phyloP scores from a whole-genome alignment of 2,113 vertebrate species.

The Pseudorasbora parva region DNA sequence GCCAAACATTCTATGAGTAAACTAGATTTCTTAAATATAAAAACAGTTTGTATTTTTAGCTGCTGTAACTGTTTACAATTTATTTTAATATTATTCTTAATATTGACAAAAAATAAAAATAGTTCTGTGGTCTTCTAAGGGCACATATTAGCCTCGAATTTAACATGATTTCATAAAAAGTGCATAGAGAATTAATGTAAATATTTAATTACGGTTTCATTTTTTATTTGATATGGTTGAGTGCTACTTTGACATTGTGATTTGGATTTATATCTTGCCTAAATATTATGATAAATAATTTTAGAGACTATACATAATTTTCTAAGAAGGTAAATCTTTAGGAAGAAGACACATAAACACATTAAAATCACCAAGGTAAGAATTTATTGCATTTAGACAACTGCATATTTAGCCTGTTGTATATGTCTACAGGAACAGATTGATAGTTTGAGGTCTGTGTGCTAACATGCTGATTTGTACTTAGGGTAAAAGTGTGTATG shows the following conservation, averaged over 20 bases:
- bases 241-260: not conserved
- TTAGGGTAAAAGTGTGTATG: not conserved
- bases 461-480: conserved; percentile 1
- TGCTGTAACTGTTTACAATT: not conserved
- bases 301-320: not conserved
- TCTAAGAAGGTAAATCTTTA: not conserved
- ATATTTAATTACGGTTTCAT: not conserved
- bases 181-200: not conserved
- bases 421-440: not conserved
- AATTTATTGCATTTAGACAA: not conserved
- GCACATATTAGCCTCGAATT: not conserved
- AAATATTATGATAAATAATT: not conserved
- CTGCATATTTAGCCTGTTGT: not conserved
- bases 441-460: not conserved
- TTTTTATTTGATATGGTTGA: not conserved
- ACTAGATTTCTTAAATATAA: no score
- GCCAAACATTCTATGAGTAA: no score
- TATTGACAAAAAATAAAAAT: not conserved
- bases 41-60: no score
- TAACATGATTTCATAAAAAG: not conserved
- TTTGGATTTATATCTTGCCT: not conserved
- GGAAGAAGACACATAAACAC: not conserved
- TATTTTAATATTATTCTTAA: not conserved
- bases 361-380: not conserved
- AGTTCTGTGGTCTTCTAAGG: not conserved